Conservation (phyloP, 2,797 vertebrate genomes). For the Pteropus rufus region DNA sequence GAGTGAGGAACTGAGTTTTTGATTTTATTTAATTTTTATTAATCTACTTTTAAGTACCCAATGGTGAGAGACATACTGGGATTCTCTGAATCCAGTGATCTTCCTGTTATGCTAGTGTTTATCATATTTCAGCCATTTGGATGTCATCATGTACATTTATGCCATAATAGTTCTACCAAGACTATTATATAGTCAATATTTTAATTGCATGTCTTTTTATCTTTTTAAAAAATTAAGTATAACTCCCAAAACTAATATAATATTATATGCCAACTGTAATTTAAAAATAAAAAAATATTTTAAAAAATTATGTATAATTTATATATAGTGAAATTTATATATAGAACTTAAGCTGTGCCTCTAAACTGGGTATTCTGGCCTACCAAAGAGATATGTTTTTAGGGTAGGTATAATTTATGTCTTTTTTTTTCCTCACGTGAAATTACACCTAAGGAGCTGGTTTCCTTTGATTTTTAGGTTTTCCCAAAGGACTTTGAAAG, state of each 20-base stretch:
- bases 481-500: background rate
- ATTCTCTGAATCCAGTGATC: background rate
- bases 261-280: no score
- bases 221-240: background rate
- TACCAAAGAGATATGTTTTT: background rate
- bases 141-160: background rate
- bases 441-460: background rate
- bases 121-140: background rate
- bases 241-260: background rate
- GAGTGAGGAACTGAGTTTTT: background rate
- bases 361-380: background rate
- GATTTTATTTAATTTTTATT: background rate
- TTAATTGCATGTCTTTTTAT: background rate
- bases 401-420: background rate
- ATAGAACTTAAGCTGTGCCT: background rate
- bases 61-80: background rate
- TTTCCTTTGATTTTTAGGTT: slow-evolving; percentile 26
- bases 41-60: background rate
- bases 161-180: background rate
- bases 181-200: background rate
- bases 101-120: background rate
- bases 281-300: background rate
- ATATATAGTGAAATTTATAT: background rate
- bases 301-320: background rate
- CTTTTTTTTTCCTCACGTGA: background rate